Evolutionary conservation across 2,113 vertebrate genomes (phyloP), one percentile per base, ranked within the genome.

Genomic region (Tetrao urogallus): DNA sequence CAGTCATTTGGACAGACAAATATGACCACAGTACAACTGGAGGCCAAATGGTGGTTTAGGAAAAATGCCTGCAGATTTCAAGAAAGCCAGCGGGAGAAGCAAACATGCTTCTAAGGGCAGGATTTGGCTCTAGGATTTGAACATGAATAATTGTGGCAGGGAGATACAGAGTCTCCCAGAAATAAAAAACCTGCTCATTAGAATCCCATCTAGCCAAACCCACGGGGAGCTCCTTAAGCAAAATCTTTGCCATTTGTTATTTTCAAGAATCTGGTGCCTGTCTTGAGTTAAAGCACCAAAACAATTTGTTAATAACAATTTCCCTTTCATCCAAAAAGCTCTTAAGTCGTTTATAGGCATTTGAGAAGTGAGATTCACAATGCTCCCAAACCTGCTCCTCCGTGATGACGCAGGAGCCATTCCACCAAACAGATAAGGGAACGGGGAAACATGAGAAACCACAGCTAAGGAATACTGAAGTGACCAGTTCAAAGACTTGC

Each of bases 1-100:
- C 92, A 94, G 94, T 88, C 78, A 75, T 85, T 78, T 95, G 90
- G 90, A 94, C 88, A 93, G 93, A 86, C 88, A 94, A 81, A 94
- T 94, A 95, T 77, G 91, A 94, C 90, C 94, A 83, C 94, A 87
- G 88, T 82, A 94, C 76, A 65, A 92, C 81, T 92, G 63, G 57
- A 90, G 78, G 91, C 93, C 94, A 92, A 90, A 75, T 40, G 78
- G 83, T 50, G 84, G 88, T 88, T 94, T 94, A 90, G 88, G 86
- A 91, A 64, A 84, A 93, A 91, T 30, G 92, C 70, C 65, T 93
- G 88, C 54, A 94, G 90, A 54, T 94, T 92, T 88, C 66, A 84
- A 78, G 82, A 95, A 95, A 75, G 80, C 88, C 91, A 97, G 43
- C 32, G 88, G 89, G 91, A 95, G 71, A 96, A 91, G 64, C 50